Percentiles rank a stretch among this genome's conserved stretches.
Conservation (phyloP, 2,797 vertebrate genomes). For the Phataginus tricuspis region DNA sequence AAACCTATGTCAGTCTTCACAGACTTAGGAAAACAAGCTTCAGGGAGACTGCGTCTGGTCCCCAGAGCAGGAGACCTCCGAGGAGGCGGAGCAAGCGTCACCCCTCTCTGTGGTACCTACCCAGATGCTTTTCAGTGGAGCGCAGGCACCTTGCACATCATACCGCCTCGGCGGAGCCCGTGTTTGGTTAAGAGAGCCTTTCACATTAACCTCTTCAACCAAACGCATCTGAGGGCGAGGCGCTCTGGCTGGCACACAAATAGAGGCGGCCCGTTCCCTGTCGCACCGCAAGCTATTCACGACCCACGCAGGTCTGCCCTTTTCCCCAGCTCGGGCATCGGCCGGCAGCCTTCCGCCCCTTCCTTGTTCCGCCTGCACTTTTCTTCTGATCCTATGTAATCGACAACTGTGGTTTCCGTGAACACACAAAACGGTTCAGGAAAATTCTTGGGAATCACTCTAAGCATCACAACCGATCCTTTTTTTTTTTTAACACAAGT, state of each 20-base stretch:
- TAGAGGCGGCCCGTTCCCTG: slow-evolving; percentile 30
- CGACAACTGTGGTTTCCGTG: not conserved
- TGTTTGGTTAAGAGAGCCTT: not conserved
- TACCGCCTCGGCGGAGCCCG: not conserved
- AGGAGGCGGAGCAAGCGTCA: not conserved
- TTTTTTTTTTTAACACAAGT: not conserved
- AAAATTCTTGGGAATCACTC: not conserved
- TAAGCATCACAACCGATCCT: not conserved
- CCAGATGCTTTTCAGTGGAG: not conserved
- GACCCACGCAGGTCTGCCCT: not conserved
- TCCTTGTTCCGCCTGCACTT: not conserved
- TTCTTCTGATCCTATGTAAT: not conserved
- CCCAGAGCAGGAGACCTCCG: not conserved
- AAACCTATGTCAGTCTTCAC: not conserved
- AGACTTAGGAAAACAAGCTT: not conserved
- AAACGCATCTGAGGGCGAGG: not conserved
- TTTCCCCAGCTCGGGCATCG: not conserved
- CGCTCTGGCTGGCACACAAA: not conserved
- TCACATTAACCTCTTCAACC: not conserved
- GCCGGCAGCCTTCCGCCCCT: not conserved
- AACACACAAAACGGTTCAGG: not conserved
- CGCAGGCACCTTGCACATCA: not conserved
- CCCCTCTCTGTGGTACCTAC: not conserved
- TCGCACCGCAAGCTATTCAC: not conserved
- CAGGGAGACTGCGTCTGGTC: not conserved